Evolutionary conservation across 2,797 vertebrate species (phyloP).

Genomic region (Psittacula echo): DNA sequence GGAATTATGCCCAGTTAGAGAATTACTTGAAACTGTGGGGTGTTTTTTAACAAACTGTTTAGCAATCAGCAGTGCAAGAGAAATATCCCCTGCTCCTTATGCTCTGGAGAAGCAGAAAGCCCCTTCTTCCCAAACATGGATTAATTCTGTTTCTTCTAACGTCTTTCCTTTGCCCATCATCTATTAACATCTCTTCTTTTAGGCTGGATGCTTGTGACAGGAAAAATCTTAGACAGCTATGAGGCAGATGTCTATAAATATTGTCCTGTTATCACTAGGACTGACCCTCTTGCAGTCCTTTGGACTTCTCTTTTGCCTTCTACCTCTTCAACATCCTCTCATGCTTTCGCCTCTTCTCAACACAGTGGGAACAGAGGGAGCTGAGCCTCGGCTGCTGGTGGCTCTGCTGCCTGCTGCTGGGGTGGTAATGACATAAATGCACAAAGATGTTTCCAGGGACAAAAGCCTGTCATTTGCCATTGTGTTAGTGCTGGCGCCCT

Average conservation of each 20-base stretch:
- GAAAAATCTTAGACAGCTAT: background rate
- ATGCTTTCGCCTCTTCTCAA: background rate
- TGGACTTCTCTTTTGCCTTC: background rate
- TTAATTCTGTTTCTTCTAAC: background rate
- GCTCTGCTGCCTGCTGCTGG: background rate
- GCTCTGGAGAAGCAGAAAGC: background rate
- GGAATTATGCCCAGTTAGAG: background rate
- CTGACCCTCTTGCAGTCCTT: background rate
- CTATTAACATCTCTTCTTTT: background rate
- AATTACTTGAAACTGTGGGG: background rate
- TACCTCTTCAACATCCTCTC: background rate
- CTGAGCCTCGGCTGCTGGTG: background rate
- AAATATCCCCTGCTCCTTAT: background rate
- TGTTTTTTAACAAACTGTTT: background rate
- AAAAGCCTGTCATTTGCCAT: too few species aligned
- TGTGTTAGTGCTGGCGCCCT: background rate
- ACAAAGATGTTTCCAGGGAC: background rate
- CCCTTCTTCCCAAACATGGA: background rate
- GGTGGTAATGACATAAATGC: background rate
- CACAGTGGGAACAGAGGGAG: background rate
- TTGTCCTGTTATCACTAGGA: background rate
- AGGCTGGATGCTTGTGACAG: background rate
- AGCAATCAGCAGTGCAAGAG: background rate
- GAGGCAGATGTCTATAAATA: background rate
- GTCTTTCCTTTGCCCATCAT: background rate